These are phyloP conservation scores for Vireo griseus DNA, from an alignment of 2,797 vertebrate species.

Conservation along the genomic window DNA sequence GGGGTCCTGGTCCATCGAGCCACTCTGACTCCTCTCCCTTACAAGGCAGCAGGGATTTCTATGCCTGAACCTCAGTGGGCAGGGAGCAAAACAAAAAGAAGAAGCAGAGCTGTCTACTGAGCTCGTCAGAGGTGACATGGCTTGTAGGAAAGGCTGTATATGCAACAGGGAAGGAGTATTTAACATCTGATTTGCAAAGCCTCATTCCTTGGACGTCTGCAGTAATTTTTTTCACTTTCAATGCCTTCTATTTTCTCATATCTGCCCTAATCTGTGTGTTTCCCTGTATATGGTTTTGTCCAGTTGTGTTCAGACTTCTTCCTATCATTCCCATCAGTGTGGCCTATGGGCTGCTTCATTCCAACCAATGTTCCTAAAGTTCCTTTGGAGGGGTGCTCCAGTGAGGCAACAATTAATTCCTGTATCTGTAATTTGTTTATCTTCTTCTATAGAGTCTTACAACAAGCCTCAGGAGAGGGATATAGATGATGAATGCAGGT, in stretches of 20 bases:
- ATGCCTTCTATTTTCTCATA: not conserved
- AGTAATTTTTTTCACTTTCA: not conserved
- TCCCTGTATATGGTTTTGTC: not conserved
- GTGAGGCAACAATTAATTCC: constrained; percentile 38
- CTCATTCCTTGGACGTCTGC: not conserved
- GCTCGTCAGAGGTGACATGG: not conserved
- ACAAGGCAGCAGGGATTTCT: not conserved
- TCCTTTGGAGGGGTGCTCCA: not conserved
- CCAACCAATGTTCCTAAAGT: not conserved
- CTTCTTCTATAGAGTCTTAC: constrained; percentile 5
- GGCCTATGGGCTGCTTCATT: not conserved
- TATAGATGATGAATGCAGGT: constrained; percentile 51
- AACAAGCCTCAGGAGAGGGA: constrained; percentile 9
- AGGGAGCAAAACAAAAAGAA: not conserved
- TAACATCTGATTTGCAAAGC: not conserved
- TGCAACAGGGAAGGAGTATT: fast-evolving
- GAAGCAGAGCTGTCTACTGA: not conserved
- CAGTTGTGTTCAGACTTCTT: not conserved
- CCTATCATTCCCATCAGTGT: not conserved
- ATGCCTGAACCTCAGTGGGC: not conserved
- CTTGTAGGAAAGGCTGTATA: not conserved
- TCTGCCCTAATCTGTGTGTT: not conserved
- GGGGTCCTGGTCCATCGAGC: fast-evolving
- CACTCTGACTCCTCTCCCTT: not conserved
- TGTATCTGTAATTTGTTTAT: constrained; percentile 42